These are phyloP conservation scores for Pristiophorus japonicus DNA, from an alignment of 2,113 vertebrate species.

Conservation along the genomic window DNA sequence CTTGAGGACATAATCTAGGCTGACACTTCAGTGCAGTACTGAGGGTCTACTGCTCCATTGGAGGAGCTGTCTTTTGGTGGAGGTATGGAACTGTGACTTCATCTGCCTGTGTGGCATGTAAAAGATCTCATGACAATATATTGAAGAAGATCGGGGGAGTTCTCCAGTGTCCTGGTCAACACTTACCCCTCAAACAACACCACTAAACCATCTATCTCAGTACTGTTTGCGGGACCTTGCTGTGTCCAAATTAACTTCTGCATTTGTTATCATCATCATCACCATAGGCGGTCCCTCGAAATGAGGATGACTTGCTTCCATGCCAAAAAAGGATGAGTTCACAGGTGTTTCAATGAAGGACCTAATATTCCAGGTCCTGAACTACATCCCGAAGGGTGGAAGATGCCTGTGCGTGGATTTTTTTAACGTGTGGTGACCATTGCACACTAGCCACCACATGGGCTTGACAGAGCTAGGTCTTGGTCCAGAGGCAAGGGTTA, in stretches of 20 bases:
- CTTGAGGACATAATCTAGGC: background rate
- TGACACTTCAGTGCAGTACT: background rate
- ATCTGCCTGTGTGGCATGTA: background rate
- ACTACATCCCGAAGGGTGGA: too few relatives aligned
- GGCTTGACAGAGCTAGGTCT: too few relatives aligned
- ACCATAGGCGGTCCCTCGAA: too few relatives aligned
- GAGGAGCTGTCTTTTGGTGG: background rate
- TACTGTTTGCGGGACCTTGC: background rate
- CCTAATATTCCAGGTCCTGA: too few relatives aligned
- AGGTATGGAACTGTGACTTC: background rate
- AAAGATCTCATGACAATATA: background rate
- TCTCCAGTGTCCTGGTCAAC: background rate
- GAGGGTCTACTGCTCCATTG: background rate
- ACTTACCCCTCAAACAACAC: background rate
- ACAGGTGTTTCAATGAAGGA: too few relatives aligned
- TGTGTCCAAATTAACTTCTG: background rate
- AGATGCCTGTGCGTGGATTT: too few relatives aligned
- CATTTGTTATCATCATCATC: too few relatives aligned
- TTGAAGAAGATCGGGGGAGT: background rate
- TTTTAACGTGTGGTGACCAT: too few relatives aligned
- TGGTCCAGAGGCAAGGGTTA: too few relatives aligned
- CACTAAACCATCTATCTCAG: background rate
- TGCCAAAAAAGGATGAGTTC: too few relatives aligned
- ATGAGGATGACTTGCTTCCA: too few relatives aligned
- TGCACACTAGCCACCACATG: too few relatives aligned